A percentile compares a stretch with the other conserved stretches of the same genome.
phyloP scores from a whole-genome alignment of 2,113 vertebrate genomes.

The Perca fluviatilis region DNA sequence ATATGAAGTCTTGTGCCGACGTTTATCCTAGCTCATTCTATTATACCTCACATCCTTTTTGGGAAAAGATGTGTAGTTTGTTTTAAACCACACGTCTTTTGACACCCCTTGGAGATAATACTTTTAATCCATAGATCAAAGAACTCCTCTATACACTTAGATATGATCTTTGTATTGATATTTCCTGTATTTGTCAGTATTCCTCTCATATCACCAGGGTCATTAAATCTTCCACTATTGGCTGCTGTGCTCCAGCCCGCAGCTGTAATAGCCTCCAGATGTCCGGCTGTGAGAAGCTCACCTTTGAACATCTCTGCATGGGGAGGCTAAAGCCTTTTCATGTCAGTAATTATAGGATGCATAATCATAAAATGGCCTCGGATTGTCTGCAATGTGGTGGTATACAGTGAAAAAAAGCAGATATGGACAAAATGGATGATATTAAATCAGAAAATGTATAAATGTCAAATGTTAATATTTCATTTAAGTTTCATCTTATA shows the following conservation, averaged over 20 bases:
- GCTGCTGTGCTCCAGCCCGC: conserved; percentile 44
- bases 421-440: conserved; percentile 9
- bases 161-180: conserved; percentile 18
- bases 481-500: not conserved
- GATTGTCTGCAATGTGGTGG: conserved; percentile 19
- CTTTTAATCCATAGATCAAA: conserved; percentile 43
- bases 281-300: conserved; percentile 63
- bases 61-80: no score
- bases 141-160: conserved; percentile 1
- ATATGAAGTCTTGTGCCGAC: not conserved
- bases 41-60: not conserved
- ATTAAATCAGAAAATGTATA: not conserved
- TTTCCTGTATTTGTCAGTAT: conserved; percentile 34
- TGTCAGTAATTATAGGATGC: conserved; percentile 62
- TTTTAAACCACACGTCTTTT: conserved; percentile 10
- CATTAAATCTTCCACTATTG: conserved; percentile 56
- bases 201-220: conserved; percentile 40
- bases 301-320: conserved; percentile 59
- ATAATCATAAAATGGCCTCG: conserved; percentile 50
- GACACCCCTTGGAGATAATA: not conserved
- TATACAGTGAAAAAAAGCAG: conserved; percentile 26
- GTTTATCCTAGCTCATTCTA: conserved; percentile 3
- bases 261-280: conserved; percentile 62
- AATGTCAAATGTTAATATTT: not conserved
- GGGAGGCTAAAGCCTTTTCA: conserved; percentile 50